Evolutionary conservation across 2,888 invertebrate species (phyloP).

Genomic region (Andrena chrysosceles): DNA sequence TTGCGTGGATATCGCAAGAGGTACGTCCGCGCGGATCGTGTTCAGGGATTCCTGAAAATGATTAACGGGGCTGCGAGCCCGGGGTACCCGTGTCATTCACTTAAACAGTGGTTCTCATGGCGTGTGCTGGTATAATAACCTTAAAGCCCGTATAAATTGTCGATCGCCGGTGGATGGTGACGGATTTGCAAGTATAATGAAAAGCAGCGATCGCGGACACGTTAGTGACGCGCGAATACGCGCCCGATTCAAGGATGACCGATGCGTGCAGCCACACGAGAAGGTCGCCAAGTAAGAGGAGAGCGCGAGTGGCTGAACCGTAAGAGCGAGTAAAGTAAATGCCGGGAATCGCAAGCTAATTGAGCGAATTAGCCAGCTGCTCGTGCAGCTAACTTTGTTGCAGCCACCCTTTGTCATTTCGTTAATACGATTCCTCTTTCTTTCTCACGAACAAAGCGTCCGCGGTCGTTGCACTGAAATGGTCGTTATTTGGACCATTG

Average conservation of each 20-base stretch:
- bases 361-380: slow-evolving; percentile 81
- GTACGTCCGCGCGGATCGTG: slow-evolving; percentile 16
- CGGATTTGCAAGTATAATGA: slow-evolving; percentile 71
- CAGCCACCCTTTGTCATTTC: too few relatives aligned
- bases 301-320: slow-evolving; percentile 16
- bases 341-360: slow-evolving; percentile 82
- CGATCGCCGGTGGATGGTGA: slow-evolving; percentile 35
- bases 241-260: background rate
- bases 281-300: slow-evolving; percentile 20
- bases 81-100: slow-evolving; percentile 73
- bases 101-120: slow-evolving; percentile 68
- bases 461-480: background rate
- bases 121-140: slow-evolving; percentile 49
- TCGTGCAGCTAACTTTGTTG: slow-evolving; percentile 74
- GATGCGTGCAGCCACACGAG: slow-evolving; percentile 12
- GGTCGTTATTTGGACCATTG: too few relatives aligned
- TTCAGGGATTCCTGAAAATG: slow-evolving; percentile 74
- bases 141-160: slow-evolving; percentile 44
- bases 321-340: slow-evolving; percentile 67
- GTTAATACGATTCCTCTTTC: too few relatives aligned
- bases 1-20: slow-evolving; percentile 21
- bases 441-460: too few relatives aligned
- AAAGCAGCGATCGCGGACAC: slow-evolving; percentile 51
- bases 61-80: slow-evolving; percentile 70
- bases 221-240: slow-evolving; percentile 22